Evolutionary conservation across 2,113 vertebrate species (phyloP).

Genomic region (Axis porcinus): DNA sequence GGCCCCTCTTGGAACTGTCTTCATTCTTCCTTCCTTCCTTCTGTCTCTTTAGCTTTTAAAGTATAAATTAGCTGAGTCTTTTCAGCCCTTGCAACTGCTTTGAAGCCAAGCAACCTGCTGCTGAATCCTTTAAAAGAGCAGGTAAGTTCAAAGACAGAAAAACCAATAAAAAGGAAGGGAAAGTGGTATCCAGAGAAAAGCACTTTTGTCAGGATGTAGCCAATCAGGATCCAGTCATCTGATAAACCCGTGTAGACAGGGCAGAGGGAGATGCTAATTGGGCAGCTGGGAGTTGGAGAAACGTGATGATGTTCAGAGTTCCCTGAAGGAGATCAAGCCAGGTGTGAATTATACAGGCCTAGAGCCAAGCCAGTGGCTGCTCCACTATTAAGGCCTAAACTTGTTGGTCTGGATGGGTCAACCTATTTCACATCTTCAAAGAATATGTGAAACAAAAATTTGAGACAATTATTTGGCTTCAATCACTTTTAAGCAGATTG

Average conservation of each 20-base stretch:
- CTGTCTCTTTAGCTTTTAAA: neutral
- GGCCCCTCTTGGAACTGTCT: neutral
- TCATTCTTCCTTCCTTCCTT: neutral
- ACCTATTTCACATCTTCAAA: neutral
- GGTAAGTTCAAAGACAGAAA: conserved; percentile 40
- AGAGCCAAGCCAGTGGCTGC: neutral
- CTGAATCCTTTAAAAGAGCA: neutral
- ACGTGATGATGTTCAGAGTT: neutral
- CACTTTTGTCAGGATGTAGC: neutral
- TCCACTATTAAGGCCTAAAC: neutral
- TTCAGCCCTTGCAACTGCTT: neutral
- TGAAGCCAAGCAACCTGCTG: neutral
- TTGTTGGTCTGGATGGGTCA: neutral
- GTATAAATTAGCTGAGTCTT: neutral
- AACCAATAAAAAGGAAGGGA: conserved; percentile 2
- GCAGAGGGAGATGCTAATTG: neutral
- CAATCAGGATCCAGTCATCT: neutral
- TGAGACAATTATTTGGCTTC: neutral
- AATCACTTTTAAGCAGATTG: neutral
- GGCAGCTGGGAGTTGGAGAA: neutral
- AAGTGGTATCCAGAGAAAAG: conserved; percentile 19
- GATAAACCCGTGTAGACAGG: neutral
- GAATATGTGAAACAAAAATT: neutral
- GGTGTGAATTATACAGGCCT: neutral
- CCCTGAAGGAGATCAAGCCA: neutral